Evolutionary conservation across 2,888 invertebrate genomes (phyloP).

Genomic region (Chromoteleia sp.): DNA sequence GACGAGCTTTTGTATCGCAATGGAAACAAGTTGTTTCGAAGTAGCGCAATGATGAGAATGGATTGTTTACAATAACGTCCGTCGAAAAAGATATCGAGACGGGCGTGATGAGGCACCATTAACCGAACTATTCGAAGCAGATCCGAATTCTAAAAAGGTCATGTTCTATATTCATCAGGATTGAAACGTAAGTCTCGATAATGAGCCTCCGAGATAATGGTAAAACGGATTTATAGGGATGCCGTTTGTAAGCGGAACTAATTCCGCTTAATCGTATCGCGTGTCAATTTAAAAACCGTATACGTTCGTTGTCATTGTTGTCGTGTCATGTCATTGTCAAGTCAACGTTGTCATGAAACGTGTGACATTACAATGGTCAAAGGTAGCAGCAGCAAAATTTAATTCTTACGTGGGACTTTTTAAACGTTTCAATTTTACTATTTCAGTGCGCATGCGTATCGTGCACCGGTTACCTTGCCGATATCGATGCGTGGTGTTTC

Average conservation of each 20-base stretch:
- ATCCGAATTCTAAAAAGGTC: conserved; percentile 55
- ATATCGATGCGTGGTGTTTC: too few relatives aligned
- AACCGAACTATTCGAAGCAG: conserved; percentile 18
- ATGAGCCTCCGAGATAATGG: conserved; percentile 38
- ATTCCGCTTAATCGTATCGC: not conserved
- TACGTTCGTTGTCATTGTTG: too few relatives aligned
- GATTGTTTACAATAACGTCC: conserved; percentile 51
- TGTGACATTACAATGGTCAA: too few relatives aligned
- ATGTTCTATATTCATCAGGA: conserved; percentile 42
- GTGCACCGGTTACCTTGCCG: too few relatives aligned
- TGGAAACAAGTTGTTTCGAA: conserved; percentile 30
- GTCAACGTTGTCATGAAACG: too few relatives aligned
- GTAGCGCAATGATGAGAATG: conserved; percentile 34
- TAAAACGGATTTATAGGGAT: conserved; percentile 13
- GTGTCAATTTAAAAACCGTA: too few relatives aligned
- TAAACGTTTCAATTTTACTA: too few relatives aligned
- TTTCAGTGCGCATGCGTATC: too few relatives aligned
- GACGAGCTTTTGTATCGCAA: conserved; percentile 9
- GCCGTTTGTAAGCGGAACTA: not conserved
- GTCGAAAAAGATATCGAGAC: conserved; percentile 30
- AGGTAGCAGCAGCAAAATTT: too few relatives aligned
- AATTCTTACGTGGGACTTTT: too few relatives aligned
- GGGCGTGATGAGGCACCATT: conserved; percentile 46
- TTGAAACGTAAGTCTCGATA: conserved; percentile 41
- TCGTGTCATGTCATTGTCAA: too few relatives aligned